Base-by-base conservation (phyloP, 37 sponge, comb jelly and placozoan genomes). In the Geodia barretti region DNA sequence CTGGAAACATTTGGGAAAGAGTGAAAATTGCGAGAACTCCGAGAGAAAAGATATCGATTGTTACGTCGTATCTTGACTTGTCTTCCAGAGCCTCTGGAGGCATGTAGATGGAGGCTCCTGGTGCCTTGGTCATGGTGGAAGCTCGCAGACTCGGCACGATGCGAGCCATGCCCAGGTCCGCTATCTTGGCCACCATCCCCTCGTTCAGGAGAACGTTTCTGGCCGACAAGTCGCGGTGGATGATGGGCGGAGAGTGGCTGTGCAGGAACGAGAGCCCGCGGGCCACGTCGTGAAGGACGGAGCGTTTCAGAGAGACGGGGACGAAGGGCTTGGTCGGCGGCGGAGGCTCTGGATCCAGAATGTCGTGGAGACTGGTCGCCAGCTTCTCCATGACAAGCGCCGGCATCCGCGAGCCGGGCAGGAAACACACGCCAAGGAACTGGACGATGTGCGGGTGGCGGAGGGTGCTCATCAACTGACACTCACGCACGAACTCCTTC, bases 391-490 rank as follows among this genome's bases (percentile, higher is more conserved):
- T n/a, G n/a, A n/a, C n/a, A n/a, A n/a, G n/a, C n/a, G n/a, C n/a
- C n/a, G n/a, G n/a, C n/a, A n/a, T n/a, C n/a, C n/a, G n/a, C n/a
- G n/a, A n/a, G n/a, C n/a, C n/a, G n/a, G n/a, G n/a, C n/a, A n/a
- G n/a, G n/a, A n/a, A n/a, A n/a, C n/a, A 37, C 34, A 81, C 68
- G 26, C 76, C 81, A 28, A 87, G 68, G 59, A 87, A 87, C 83
- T 87, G 79, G 23, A 87, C 83, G 25, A 87, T 40, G 76, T 87
- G 82, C 0, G 88, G 88, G 42, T 87, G 82, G 11, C 83, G 74
- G n/a, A 87, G 41, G 28, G 14, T 29, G 36, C 88, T 80, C 82
- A 87, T 79, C 11, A 79, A 26, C 37, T 39, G 35, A 41, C 75
- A 76, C 76, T 84, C 84, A 1, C n/a, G 20, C 0, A 59, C 23